Evolutionary conservation across 2,888 invertebrate species (phyloP), one percentile per base, ranked within the genome.

Genomic region (Noctua pronuba): DNA sequence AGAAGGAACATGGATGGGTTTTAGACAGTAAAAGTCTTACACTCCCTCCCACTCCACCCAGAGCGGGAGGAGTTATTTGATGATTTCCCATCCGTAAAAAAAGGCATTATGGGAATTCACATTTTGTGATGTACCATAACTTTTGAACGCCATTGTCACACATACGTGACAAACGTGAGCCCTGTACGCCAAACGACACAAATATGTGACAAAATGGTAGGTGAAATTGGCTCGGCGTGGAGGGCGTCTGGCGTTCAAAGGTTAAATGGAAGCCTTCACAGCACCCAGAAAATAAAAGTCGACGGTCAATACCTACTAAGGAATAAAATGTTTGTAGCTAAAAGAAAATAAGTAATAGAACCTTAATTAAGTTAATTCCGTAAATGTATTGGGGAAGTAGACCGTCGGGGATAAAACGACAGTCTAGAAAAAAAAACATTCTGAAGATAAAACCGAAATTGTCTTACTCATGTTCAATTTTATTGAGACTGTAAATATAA

Each of bases 321-420:
- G 10, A 85, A 77, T 70, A 84, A 80, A 82, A 78, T 73, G 73
- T 78, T 52, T 79, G 68, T 64, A 16, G 68, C 82, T 77, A 74
- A 76, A 86, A 76, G 80, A 77, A 88, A 84, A 85, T 88, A 86
- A 83, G 88, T 85, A 88, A 87, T 85, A 83, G 69, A 79, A 78
- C 76, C 90, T 88, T 87, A 89, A 89, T 88, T 87, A 89, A 86
- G 79, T 86, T 88, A 60, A 87, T 89, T 89, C 68, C 68, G 85
- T 83, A 82, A 89, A 88, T 89, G 90, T 89, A 83, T 87, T 77
- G 73, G 77, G 81, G 76, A 80, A 88, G 73, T 73, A 80, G 71
- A 66, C 87, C 79, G 82, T 21, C 10, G 83, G 72, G 86, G 67
- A 65, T 11, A 44, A n/a, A 78, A 80, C 49, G 81, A 85, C 86